Base-by-base conservation (phyloP, 2,113 vertebrate genomes). In the Tychaedon coryphoeus region DNA sequence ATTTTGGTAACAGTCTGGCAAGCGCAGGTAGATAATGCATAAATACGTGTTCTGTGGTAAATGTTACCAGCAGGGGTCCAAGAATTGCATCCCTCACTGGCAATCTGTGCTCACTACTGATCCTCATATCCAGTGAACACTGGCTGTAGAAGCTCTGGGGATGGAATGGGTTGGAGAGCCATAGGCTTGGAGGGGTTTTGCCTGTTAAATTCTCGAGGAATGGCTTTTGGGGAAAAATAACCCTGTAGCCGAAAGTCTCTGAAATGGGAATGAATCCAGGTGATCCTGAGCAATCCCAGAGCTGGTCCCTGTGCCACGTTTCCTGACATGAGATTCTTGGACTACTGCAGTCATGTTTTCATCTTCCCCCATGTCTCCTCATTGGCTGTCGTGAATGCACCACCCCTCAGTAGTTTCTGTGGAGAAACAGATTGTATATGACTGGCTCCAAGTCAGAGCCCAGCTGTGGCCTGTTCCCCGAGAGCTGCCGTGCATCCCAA, bases 1-100 rank as follows among this genome's bases (percentile, higher is more conserved):
- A 98, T 99, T 99, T 99, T 98, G 99, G 98, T 98, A 99, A 99
- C 99, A 99, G 98, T 98, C 98, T 99, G 98, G 98, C 98, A 97
- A 99, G 98, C 92, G 98, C 99, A 99, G 99, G 99, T 99, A 99
- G 98, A 99, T 98, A 98, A 95, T 36, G 34, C 38, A 2, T 89
- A n/a, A 88, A 66, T 94, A 18, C 60, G 72, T 85, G 91, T 87
- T 95, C 87, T 89, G 91, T 97, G 80, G 91, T 96, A 9, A 82
- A 34, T 96, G 91, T 97, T 66, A 67, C 87, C 70, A 86, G 97
- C 97, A 96, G 97, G 96, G 96, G 97, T 98, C 98, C 98, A 98
- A 98, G 98, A 98, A 98, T 98, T 80, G 8, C 56, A 25, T 84
- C 88, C 45, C 50, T 24, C 85, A 36, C 40, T 18, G n/a, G 56